phyloP scores from a whole-genome alignment of 1,140 invertebrate species.

The Drosophila melanica region DNA sequence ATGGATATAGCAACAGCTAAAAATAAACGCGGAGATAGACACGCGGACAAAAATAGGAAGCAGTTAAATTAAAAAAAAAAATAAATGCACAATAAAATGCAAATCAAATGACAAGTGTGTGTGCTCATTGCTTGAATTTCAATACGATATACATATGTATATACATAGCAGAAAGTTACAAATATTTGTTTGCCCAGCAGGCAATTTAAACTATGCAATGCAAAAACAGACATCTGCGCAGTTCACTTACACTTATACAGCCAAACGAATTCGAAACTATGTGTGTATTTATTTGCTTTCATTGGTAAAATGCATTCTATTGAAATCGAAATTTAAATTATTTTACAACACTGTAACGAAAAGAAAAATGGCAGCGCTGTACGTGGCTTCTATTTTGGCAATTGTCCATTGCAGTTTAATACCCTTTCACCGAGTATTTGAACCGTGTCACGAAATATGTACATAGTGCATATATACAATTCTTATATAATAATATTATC shows the following conservation, averaged over 20 bases:
- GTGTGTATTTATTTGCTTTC: not conserved
- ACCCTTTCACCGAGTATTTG: not conserved
- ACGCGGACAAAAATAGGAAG: conserved; percentile 63
- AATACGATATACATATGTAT: conserved; percentile 29
- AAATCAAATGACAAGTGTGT: conserved; percentile 44
- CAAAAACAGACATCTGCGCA: conserved; percentile 19
- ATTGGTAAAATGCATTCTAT: conserved; percentile 29
- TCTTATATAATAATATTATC: too few relatives aligned
- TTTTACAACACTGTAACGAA: conserved; percentile 19
- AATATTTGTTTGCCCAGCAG: conserved; percentile 18
- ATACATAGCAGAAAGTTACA: conserved; percentile 24
- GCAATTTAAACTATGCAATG: conserved; percentile 31
- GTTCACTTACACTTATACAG: conserved; percentile 13
- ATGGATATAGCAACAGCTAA: not conserved
- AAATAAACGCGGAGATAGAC: conserved; percentile 6
- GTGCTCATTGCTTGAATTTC: conserved; percentile 65
- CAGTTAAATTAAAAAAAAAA: conserved; percentile 52
- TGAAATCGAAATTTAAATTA: conserved; percentile 39
- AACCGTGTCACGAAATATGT: not conserved
- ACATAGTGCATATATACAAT: too few relatives aligned
- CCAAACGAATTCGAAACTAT: conserved; percentile 2
- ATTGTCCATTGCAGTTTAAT: conserved; percentile 18
- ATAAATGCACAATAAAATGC: conserved; percentile 68
- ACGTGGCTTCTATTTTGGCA: conserved; percentile 26
- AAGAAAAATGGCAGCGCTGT: conserved; percentile 2